These are phyloP conservation scores for Zelostemma sp. DNA, from an alignment of 1,140 invertebrate species.

Conservation along the genomic window DNA sequence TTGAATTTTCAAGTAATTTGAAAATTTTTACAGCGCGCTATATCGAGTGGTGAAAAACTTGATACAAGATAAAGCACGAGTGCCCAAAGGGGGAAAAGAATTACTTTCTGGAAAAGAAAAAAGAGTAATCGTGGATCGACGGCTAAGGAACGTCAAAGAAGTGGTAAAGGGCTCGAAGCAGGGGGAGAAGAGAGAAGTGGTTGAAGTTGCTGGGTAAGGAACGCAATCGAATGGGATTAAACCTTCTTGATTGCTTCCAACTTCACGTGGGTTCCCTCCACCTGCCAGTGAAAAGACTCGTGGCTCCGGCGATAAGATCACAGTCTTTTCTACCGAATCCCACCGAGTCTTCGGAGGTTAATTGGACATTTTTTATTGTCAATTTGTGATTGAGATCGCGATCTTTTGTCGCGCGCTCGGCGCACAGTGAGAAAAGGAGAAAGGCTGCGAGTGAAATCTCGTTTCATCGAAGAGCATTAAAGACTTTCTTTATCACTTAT, in stretches of 20 bases:
- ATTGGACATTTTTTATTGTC: conserved; percentile 71
- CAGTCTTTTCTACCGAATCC: conserved; percentile 55
- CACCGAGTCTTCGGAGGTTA: conserved; percentile 58
- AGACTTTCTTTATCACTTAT: conserved; percentile 60
- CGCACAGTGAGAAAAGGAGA: conserved; percentile 21
- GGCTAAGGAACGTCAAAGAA: conserved; percentile 35
- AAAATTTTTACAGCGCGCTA: too few species aligned
- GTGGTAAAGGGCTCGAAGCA: conserved; percentile 23
- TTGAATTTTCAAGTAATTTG: too few species aligned
- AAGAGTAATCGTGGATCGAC: neutral
- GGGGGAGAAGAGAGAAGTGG: conserved; percentile 26
- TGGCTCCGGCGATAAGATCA: conserved; percentile 46
- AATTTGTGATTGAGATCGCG: conserved; percentile 68
- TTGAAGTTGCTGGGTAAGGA: conserved; percentile 59
- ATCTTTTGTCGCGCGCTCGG: conserved; percentile 56
- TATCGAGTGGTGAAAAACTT: too few species aligned
- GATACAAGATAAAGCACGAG: conserved; percentile 20
- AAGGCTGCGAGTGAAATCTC: conserved; percentile 42
- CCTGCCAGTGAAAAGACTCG: conserved; percentile 57
- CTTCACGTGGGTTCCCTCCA: conserved; percentile 59
- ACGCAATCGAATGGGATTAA: conserved; percentile 69
- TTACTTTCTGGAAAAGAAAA: conserved; percentile 14
- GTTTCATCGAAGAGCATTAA: conserved; percentile 55
- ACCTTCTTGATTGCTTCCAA: conserved; percentile 68
- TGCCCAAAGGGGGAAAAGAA: conserved; percentile 24